A percentile compares a stretch with the other conserved stretches of the same genome.
These are phyloP conservation scores for Axis porcinus DNA, from an alignment of 2,113 vertebrate genomes.

Conservation along the genomic window DNA sequence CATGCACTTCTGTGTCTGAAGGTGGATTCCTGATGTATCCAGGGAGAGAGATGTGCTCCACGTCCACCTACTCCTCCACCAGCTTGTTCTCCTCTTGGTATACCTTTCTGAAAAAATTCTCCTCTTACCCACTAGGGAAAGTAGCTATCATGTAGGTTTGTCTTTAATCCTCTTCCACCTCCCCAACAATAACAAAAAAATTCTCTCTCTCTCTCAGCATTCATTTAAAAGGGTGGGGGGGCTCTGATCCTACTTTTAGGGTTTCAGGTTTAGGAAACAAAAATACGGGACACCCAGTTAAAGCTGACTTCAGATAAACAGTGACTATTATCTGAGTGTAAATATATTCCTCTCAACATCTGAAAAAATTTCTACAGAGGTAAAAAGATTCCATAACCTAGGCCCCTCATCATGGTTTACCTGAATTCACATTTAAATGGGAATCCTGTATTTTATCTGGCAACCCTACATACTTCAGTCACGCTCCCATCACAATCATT, in stretches of 20 bases:
- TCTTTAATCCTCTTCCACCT: not conserved
- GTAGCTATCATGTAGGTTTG: not conserved
- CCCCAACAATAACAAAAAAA: not conserved
- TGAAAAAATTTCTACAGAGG: not conserved
- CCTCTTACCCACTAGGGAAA: not conserved
- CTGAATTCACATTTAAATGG: not conserved
- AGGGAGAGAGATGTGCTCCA: not conserved
- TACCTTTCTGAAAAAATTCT: not conserved
- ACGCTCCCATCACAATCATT: not conserved
- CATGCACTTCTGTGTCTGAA: not conserved
- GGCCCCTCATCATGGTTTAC: not conserved
- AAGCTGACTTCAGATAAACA: slow-evolving; percentile 5
- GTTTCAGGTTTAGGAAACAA: not conserved
- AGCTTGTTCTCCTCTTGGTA: not conserved
- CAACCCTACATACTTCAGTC: not conserved
- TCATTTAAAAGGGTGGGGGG: not conserved
- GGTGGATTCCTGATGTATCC: not conserved
- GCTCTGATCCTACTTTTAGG: not conserved
- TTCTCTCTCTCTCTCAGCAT: not conserved
- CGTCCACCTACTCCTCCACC: rapidly evolving
- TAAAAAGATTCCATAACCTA: not conserved
- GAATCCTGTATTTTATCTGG: not conserved
- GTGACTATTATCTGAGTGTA: not conserved
- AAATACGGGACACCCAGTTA: not conserved
- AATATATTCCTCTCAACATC: not conserved